Percentiles rank a stretch among this genome's conserved stretches.
These are phyloP conservation scores for Girardinus metallicus DNA, from an alignment of 2,797 vertebrate genomes.

Conservation along the genomic window DNA sequence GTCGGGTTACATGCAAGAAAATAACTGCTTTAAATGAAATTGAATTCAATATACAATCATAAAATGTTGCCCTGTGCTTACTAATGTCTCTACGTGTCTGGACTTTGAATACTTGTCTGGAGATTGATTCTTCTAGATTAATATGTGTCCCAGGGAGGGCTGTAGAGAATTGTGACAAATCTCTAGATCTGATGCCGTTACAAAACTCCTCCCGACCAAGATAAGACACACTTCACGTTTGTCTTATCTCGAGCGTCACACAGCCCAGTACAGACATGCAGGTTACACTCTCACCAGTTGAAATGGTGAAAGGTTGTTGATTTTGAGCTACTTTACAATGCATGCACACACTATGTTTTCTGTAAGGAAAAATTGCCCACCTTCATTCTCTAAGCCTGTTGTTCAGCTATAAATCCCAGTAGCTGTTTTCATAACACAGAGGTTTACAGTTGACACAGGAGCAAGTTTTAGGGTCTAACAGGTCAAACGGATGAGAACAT, in stretches of 20 bases:
- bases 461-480: not conserved
- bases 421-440: slow-evolving; percentile 2
- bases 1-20: not conserved
- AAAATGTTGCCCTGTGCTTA: not conserved
- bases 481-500: not conserved
- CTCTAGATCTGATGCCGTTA: slow-evolving; percentile 16
- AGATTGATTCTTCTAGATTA: slow-evolving; percentile 1
- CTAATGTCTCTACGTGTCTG: not conserved
- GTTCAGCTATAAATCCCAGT: not conserved
- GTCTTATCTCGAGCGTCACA: not conserved
- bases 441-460: not conserved
- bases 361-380: not conserved
- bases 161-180: slow-evolving; percentile 13
- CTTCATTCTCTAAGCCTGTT: not conserved
- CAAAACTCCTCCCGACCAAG: slow-evolving; percentile 12
- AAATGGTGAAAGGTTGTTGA: not conserved
- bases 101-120: not conserved
- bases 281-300: not conserved
- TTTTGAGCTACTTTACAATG: too few species aligned
- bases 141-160: slow-evolving; percentile 12
- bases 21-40: not conserved
- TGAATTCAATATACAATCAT: not conserved
- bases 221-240: not conserved
- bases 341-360: not conserved
- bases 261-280: not conserved